Evolutionary conservation across 2,113 vertebrate species (phyloP), one percentile per base, ranked within the genome.

Genomic region (Notiomystis cincta): DNA sequence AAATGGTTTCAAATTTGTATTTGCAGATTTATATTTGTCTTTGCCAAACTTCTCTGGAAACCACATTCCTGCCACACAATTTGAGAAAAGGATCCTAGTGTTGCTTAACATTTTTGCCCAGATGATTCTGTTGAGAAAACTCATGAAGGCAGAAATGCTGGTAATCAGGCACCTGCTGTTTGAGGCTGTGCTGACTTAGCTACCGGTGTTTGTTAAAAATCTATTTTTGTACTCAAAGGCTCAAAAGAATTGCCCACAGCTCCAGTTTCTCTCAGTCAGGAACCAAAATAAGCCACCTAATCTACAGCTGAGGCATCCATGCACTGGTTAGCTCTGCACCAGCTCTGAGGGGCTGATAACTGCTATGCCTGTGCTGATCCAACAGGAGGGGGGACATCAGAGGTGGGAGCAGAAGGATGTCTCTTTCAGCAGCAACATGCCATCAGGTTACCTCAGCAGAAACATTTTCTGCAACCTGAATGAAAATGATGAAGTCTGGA

Each of bases 11-110:
- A 57, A 19, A 84, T 64, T 60, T 67, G 28, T 57, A 73, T 53
- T 65, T 76, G 57, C n/a, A 83, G n/a, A 27, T 9, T 61, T 62
- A 12, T 48, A 24, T 10, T 56, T 60, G 25, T 42, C 44, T 85
- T 57, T n/a, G 53, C n/a, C 66, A 90, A 57, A 77, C 54, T 77
- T 15, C 64, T 82, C 70, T 58, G 45, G 54, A 91, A 95, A 61
- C n/a, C 73, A 61, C 53, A 57, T 33, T 89, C 25, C 80, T 85
- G 45, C 37, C 25, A 27, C 37, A 48, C 9, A 82, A 14, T 57
- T 82, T 69, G 44, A 87, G 51, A 69, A 80, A 71, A 67, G 16
- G 23, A 75, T 64, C 21, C 16, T 10, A 47, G 19, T 6, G 16
- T 33, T 73, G 53, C 37, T 9, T 45, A 79, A 17, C 23, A 25